Percentiles rank a stretch among this genome's conserved stretches.
These are phyloP conservation scores for Ammodytes marinus DNA, from an alignment of 2,113 vertebrate species.

Conservation along the genomic window DNA sequence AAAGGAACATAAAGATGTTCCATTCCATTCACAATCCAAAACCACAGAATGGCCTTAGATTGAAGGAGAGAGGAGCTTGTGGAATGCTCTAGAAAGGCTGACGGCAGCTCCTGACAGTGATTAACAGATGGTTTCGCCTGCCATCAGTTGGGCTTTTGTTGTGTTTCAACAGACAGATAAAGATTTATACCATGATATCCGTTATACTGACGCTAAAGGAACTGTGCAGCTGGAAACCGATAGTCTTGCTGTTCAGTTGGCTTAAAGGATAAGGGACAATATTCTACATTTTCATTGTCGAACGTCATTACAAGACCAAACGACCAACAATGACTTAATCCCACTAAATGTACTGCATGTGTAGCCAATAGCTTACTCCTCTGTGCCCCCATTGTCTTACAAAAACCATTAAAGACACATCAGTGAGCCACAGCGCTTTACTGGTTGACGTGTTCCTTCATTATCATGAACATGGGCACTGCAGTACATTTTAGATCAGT, in stretches of 20 bases:
- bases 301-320: background rate
- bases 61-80: conserved; percentile 51
- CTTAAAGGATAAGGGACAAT: conserved; percentile 5
- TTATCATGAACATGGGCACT: background rate
- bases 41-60: conserved; percentile 70
- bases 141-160: conserved; percentile 75
- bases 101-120: conserved; percentile 74
- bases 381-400: background rate
- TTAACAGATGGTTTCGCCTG: conserved; percentile 75
- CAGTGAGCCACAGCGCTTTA: background rate
- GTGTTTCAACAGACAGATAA: conserved; percentile 73
- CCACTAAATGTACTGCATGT: background rate
- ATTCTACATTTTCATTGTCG: conserved; percentile 18
- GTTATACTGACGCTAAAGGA: conserved; percentile 57
- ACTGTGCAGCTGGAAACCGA: conserved; percentile 50
- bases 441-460: conserved; percentile 3
- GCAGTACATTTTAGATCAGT: background rate
- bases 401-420: conserved; percentile 10
- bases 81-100: conserved; percentile 57
- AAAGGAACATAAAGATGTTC: conserved; percentile 86
- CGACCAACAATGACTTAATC: background rate
- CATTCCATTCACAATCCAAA: conserved; percentile 75
- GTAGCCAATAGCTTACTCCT: background rate
- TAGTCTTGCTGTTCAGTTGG: conserved; percentile 34
- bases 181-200: conserved; percentile 66